Evolutionary conservation across 2,888 invertebrate species (phyloP), one percentile per base, ranked within the genome.

Genomic region (Oscheius myriophilus): DNA sequence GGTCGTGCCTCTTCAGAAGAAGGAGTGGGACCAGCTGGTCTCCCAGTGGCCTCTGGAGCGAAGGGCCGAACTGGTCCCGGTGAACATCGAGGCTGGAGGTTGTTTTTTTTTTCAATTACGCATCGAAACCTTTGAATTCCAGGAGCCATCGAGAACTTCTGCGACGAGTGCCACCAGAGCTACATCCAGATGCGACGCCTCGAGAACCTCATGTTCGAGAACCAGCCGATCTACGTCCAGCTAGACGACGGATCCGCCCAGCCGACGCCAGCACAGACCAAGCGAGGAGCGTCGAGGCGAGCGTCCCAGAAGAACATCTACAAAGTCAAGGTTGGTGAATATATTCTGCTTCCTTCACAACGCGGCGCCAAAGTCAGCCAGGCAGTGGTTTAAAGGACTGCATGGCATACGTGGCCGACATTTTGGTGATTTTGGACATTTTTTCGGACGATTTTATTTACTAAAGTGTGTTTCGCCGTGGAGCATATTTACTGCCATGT

Each of bases 181-280:
- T 51, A 69, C 25, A 43, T 76, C 16, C 45, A 64, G 39, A 55
- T 61, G n/a, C 63, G 65, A 21, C 67, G 71, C 25, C 64, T 66
- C 55, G 51, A 54, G 52, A 67, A 65, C 21, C 75, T 72, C 67
- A 53, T 57, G 51, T 80, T 70, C 59, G 69, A 73, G 9, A 68
- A 73, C 42, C 74, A 69, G 53, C 63, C 66, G 18, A 69, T 85
- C 23, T 85, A 71, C 70, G 78, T 86, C 42, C 79, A 79, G 70
- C 26, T 85, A 54, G 81, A 83, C 61, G 73, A 71, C 58, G 65
- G 25, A 18, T n/a, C 52, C 14, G 16, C 12, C 7, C 49, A 46
- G 18, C n/a, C 49, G 12, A 23, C 41, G 43, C 18, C 18, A 18
- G 42, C 41, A 57, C 12, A 21, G n/a, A 12, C 18, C 3, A 42